A percentile compares a stretch with the other conserved stretches of the same genome.
Conservation (phyloP, 2,113 vertebrate species). For the Poecilia latipinna region DNA sequence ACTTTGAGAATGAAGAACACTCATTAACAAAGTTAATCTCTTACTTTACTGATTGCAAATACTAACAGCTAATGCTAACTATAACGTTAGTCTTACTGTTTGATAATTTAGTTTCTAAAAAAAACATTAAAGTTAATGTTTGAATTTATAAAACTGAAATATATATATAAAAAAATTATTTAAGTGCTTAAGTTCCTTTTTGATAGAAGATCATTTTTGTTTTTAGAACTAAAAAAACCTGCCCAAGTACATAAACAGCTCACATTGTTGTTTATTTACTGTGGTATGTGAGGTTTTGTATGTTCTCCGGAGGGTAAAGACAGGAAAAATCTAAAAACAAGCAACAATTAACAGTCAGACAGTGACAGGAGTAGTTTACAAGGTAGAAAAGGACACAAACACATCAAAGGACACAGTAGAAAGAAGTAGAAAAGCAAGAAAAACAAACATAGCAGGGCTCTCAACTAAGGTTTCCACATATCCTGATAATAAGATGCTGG, state of each 20-base stretch:
- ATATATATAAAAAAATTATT: neutral
- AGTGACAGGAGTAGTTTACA: neutral
- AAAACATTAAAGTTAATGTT: neutral
- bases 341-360: neutral
- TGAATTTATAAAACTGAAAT: neutral
- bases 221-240: neutral
- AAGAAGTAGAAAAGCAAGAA: neutral
- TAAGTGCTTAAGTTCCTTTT: neutral
- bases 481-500: neutral
- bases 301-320: conserved; percentile 29
- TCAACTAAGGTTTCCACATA: neutral
- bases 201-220: neutral
- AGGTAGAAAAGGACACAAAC: neutral
- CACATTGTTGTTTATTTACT: too few relatives aligned
- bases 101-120: neutral
- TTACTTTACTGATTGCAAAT: neutral
- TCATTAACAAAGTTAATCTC: neutral
- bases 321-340: neutral
- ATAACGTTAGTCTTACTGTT: neutral
- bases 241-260: conserved; percentile 1
- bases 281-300: conserved; percentile 19
- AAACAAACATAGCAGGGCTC: neutral
- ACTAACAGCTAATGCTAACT: neutral
- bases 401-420: neutral
- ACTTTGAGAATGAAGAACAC: neutral